These are phyloP conservation scores for Mnemiopsis leidyi DNA, from an alignment of 37 sponge, comb jelly and placozoan genomes.

Conservation along the genomic window DNA sequence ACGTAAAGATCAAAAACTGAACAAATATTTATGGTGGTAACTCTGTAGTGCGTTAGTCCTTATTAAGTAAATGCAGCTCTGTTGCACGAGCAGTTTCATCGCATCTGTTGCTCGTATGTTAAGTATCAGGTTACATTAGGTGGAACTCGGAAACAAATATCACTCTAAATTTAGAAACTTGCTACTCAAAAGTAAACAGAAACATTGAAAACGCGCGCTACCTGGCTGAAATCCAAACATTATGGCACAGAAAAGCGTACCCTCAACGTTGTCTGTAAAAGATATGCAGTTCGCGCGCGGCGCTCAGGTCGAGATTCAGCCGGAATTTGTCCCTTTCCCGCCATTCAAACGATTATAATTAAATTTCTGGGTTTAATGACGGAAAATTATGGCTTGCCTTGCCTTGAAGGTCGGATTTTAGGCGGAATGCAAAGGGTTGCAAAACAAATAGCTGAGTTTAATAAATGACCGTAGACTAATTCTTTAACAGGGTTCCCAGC, in stretches of 20 bases:
- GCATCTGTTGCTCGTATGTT: too few relatives aligned
- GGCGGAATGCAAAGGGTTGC: not conserved
- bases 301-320: not conserved
- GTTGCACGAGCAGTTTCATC: too few relatives aligned
- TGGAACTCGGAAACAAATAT: not conserved
- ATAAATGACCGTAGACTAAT: not conserved
- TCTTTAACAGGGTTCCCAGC: not conserved
- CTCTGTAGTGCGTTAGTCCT: too few relatives aligned
- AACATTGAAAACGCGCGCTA: slow-evolving; percentile 29
- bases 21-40: too few relatives aligned
- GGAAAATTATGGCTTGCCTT: not conserved
- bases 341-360: not conserved
- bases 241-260: slow-evolving; percentile 54
- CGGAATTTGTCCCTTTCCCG: not conserved
- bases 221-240: slow-evolving; percentile 34
- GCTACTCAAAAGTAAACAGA: not conserved
- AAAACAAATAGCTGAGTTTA: not conserved
- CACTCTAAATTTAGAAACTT: not conserved
- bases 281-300: not conserved
- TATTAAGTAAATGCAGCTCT: too few relatives aligned
- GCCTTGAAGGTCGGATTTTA: not conserved
- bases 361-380: not conserved
- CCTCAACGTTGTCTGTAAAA: slow-evolving; percentile 27
- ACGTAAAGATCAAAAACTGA: too few relatives aligned
- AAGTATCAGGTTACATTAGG: not conserved